Conservation (phyloP, 2,113 vertebrate genomes). For the Peromyscus polionotus region DNA sequence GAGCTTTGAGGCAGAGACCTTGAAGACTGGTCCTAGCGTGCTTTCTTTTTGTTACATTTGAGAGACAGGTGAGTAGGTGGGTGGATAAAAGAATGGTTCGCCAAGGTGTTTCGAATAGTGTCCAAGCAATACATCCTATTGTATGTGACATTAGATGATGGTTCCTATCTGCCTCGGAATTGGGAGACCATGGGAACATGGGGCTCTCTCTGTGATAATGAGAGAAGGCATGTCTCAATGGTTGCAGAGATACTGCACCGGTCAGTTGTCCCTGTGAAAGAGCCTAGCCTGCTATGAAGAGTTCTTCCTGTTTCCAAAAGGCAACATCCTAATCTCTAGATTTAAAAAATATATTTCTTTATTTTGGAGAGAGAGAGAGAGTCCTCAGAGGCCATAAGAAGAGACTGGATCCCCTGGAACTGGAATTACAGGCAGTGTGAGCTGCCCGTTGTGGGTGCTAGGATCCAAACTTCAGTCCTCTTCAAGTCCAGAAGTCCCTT, state of each 20-base stretch:
- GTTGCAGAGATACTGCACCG: no score
- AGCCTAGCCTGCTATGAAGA: neutral
- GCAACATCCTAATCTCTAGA: conserved; percentile 3
- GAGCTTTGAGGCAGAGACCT: neutral
- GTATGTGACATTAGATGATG: neutral
- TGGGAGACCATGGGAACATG: neutral
- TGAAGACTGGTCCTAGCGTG: neutral
- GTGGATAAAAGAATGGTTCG: neutral
- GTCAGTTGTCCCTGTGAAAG: neutral
- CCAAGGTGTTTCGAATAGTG: neutral
- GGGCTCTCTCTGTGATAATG: neutral
- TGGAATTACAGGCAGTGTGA: neutral
- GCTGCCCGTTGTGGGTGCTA: neutral
- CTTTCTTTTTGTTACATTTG: neutral
- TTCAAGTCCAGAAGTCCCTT: neutral
- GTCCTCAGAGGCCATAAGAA: neutral
- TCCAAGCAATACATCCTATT: neutral
- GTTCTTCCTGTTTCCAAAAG: conserved; percentile 22
- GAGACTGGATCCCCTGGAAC: neutral
- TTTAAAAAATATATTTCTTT: neutral
- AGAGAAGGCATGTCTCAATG: neutral
- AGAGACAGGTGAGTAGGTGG: neutral
- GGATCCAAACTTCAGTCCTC: neutral
- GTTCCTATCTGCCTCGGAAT: neutral
- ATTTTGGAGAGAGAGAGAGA: neutral